A percentile compares a stretch with the other conserved stretches of the same genome.
Conservation (phyloP, 2,888 invertebrate species). For the Napeogenes inachia region DNA sequence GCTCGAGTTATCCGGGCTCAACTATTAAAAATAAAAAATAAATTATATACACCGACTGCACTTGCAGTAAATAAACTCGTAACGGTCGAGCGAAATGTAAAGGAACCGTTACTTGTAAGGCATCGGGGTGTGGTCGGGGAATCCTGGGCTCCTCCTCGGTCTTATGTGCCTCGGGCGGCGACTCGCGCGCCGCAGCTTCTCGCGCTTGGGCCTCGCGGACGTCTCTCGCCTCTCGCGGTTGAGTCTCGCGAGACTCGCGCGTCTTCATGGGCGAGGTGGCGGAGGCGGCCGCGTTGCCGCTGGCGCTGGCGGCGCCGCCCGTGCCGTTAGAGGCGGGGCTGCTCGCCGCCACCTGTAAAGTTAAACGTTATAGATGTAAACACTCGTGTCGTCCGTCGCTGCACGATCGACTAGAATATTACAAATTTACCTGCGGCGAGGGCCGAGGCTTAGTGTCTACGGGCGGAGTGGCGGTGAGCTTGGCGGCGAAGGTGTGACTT, state of each 20-base stretch:
- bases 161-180: constrained; percentile 48
- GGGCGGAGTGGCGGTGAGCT: constrained; percentile 70
- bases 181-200: constrained; percentile 53
- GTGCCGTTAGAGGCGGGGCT: constrained; percentile 22
- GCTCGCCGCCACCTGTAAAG: constrained; percentile 27
- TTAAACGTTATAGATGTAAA: neutral
- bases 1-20: constrained; percentile 60
- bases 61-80: too few relatives aligned
- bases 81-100: too few relatives aligned
- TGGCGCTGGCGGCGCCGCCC: constrained; percentile 29
- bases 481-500: constrained; percentile 85
- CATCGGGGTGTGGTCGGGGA: constrained; percentile 45
- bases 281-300: constrained; percentile 19
- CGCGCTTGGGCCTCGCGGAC: constrained; percentile 54
- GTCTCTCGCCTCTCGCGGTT: constrained; percentile 46
- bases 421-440: constrained; percentile 28
- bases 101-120: constrained; percentile 42
- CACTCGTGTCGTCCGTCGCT: neutral
- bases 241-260: constrained; percentile 48
- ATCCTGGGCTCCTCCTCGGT: constrained; percentile 39
- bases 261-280: constrained; percentile 54
- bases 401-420: too few relatives aligned
- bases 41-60: too few relatives aligned
- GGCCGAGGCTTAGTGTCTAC: constrained; percentile 41
- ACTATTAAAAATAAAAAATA: constrained; percentile 36